These are phyloP conservation scores for Euschistus heros DNA, from an alignment of 1,140 invertebrate genomes.

Conservation along the genomic window DNA sequence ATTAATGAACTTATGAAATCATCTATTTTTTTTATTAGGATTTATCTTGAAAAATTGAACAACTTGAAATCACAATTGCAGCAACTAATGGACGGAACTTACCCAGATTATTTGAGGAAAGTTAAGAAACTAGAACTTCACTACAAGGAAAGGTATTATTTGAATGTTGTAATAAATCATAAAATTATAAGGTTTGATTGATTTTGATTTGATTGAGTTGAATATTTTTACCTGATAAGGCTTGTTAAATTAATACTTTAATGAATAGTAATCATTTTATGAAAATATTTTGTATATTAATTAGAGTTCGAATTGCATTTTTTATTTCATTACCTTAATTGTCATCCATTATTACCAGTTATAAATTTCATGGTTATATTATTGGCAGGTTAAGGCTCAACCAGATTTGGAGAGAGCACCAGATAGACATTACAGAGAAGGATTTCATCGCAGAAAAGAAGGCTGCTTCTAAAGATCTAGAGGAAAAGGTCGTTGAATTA, in stretches of 20 bases:
- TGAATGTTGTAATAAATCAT: not conserved
- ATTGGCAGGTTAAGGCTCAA: conserved; percentile 56
- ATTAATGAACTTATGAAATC: not conserved
- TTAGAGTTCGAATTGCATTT: too few relatives aligned
- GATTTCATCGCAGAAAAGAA: conserved; percentile 83
- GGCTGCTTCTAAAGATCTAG: conserved; percentile 79
- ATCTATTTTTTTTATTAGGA: conserved; percentile 44
- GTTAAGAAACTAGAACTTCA: conserved; percentile 72
- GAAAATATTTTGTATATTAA: too few relatives aligned
- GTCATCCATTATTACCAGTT: too few relatives aligned
- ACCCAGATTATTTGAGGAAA: conserved; percentile 75
- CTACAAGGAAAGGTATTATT: conserved; percentile 57
- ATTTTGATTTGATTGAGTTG: conserved; percentile 18
- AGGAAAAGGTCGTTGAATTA: conserved; percentile 88
- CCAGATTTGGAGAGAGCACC: conserved; percentile 70
- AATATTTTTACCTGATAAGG: too few relatives aligned
- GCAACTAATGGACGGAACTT: conserved; percentile 72
- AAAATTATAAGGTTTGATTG: not conserved
- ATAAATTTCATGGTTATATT: too few relatives aligned
- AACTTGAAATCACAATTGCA: conserved; percentile 81
- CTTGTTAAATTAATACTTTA: too few relatives aligned
- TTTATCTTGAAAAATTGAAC: conserved; percentile 87
- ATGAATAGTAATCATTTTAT: too few relatives aligned
- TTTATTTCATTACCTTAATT: too few relatives aligned
- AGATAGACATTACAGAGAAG: conserved; percentile 73